Conservation (phyloP, 2,797 vertebrate species). For the Sebastes trivittatus region DNA sequence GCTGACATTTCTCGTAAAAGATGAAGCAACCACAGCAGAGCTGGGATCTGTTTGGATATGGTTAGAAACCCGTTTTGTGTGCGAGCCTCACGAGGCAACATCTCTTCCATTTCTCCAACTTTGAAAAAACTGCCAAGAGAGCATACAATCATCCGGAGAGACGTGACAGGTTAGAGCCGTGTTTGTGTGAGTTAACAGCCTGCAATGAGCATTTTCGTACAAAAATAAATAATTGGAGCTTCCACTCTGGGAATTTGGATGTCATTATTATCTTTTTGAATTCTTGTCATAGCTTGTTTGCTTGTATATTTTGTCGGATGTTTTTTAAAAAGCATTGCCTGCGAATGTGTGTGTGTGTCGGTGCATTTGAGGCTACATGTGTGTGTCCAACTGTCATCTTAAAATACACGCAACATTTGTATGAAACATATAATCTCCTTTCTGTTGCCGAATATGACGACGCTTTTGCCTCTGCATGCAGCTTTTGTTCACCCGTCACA, state of each 20-base stretch:
- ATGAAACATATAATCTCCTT: constrained; percentile 2
- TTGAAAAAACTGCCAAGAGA: constrained; percentile 41
- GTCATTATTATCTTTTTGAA: constrained; percentile 31
- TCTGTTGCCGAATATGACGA: background rate
- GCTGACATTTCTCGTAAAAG: background rate
- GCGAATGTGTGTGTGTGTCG: background rate
- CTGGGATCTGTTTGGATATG: constrained; percentile 2
- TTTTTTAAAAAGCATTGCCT: constrained; percentile 8
- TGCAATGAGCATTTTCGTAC: constrained; percentile 14
- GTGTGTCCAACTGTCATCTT: constrained; percentile 5
- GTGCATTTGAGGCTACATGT: background rate
- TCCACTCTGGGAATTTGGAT: constrained; percentile 13
- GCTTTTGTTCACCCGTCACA: constrained; percentile 26
- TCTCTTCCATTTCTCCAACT: constrained; percentile 8
- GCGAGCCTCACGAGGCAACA: constrained; percentile 2
- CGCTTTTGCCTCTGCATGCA: background rate
- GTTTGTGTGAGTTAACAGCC: constrained; percentile 30
- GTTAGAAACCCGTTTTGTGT: constrained; percentile 21
- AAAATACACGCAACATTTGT: constrained; percentile 4
- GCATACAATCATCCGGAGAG: constrained; percentile 5
- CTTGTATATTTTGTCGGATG: background rate
- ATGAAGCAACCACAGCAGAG: background rate
- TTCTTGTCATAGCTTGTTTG: constrained; percentile 16
- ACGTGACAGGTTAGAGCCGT: constrained; percentile 33
- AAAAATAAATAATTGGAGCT: constrained; percentile 33